Evolutionary conservation across 1,140 invertebrate genomes (phyloP).

Genomic region (Drosophila pruinosa): DNA sequence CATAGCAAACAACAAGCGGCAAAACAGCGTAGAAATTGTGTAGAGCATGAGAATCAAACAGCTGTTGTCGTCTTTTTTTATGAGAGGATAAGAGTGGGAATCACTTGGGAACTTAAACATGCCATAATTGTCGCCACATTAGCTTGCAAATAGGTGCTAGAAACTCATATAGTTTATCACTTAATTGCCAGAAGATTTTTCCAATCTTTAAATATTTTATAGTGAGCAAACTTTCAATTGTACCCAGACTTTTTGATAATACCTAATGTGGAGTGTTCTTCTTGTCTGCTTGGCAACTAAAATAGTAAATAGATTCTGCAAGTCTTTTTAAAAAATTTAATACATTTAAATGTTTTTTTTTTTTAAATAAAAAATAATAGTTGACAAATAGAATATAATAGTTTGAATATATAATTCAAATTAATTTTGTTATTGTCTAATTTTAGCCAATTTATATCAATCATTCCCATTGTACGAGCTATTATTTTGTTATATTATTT

Average conservation of each 20-base stretch:
- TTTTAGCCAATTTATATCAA: background rate
- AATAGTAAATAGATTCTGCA: no score
- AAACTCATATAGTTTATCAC: background rate
- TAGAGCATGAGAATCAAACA: conserved; percentile 35
- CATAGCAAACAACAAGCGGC: conserved; percentile 20
- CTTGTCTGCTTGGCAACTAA: background rate
- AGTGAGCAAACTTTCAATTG: background rate
- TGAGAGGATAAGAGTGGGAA: background rate
- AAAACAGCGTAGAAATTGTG: conserved; percentile 23
- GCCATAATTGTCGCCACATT: conserved; percentile 11
- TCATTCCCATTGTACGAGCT: conserved; percentile 2
- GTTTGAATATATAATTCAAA: background rate
- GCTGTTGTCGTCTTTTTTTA: conserved; percentile 24
- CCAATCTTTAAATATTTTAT: background rate
- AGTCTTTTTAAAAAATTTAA: no score
- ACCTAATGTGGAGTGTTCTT: background rate
- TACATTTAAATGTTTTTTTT: no score
- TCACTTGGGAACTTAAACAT: background rate
- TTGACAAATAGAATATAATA: no score
- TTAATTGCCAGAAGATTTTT: background rate
- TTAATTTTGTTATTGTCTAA: background rate
- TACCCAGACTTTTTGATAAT: background rate
- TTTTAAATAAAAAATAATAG: background rate
- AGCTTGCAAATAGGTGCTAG: conserved; percentile 1
- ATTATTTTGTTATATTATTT: conserved; percentile 5